These are phyloP conservation scores for Loris lydekkerianus DNA, from an alignment of 2,797 vertebrate genomes.

Conservation along the genomic window DNA sequence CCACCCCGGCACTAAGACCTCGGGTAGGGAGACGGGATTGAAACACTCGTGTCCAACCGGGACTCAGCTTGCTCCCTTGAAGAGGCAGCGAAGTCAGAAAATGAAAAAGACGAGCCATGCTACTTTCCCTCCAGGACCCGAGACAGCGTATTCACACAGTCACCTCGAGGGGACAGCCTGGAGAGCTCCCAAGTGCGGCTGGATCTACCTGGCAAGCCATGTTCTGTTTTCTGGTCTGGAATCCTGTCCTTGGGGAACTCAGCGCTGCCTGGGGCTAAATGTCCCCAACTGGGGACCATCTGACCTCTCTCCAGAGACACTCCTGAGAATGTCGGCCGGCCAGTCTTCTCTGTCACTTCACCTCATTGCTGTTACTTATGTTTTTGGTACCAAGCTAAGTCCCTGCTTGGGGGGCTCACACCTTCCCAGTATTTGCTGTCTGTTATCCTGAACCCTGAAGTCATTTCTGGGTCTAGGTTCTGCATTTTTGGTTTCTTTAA, in stretches of 20 bases:
- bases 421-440: constrained; percentile 57
- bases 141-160: not conserved
- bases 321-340: not conserved
- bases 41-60: not conserved
- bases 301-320: not conserved
- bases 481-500: constrained; percentile 75
- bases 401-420: not conserved
- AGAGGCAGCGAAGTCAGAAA: constrained; percentile 71
- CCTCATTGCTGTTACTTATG: not conserved
- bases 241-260: constrained; percentile 13
- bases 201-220: constrained; percentile 9
- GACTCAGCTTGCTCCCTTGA: constrained; percentile 48
- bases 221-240: constrained; percentile 67
- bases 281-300: constrained; percentile 46
- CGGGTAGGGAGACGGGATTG: not conserved
- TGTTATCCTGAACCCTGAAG: constrained; percentile 70
- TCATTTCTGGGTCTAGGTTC: constrained; percentile 67
- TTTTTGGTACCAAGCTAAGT: constrained; percentile 23
- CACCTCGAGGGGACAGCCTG: not conserved
- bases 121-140: constrained; percentile 28
- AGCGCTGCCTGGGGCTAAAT: constrained; percentile 21
- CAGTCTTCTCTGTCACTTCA: not conserved
- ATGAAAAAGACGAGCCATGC: constrained; percentile 58
- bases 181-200: constrained; percentile 37
- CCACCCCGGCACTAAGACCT: not conserved